Conservation (phyloP, 1,140 invertebrate genomes). For the Cephus cinctus region DNA sequence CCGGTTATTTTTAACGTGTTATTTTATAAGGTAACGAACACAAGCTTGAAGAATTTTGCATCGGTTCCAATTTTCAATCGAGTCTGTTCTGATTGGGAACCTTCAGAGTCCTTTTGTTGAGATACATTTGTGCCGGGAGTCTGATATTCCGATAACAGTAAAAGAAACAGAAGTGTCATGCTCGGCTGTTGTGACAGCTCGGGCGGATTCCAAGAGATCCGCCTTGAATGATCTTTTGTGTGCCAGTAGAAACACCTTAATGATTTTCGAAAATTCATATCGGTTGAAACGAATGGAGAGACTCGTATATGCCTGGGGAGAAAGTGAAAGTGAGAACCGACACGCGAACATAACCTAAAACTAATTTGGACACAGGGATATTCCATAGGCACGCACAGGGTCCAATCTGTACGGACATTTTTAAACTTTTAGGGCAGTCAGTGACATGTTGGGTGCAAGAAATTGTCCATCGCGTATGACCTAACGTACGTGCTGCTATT, state of each 20-base stretch:
- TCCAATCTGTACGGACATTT: too few relatives aligned
- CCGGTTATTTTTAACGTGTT: conserved; percentile 18
- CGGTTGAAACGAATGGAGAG: conserved; percentile 1
- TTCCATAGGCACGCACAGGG: too few relatives aligned
- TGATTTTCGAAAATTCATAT: conserved; percentile 24
- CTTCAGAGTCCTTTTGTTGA: too few relatives aligned
- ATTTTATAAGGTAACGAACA: conserved; percentile 13
- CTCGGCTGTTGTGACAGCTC: conserved; percentile 18
- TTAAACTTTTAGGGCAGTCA: neutral
- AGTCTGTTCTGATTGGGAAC: too few relatives aligned
- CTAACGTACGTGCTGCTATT: conserved; percentile 1
- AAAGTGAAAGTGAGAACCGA: conserved; percentile 30
- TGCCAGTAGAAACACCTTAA: neutral
- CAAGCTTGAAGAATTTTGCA: too few relatives aligned
- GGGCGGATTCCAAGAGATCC: neutral
- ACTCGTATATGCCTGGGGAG: conserved; percentile 10
- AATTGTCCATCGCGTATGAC: neutral
- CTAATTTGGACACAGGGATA: conserved; percentile 12
- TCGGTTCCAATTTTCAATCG: too few relatives aligned
- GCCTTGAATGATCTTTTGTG: neutral
- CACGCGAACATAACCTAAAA: conserved; percentile 30
- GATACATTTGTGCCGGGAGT: conserved; percentile 12
- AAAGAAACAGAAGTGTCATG: conserved; percentile 24
- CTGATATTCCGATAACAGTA: neutral
- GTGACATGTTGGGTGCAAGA: neutral